phyloP scores from a whole-genome alignment of 2,797 vertebrate genomes.

The Arctocebus calabarensis region DNA sequence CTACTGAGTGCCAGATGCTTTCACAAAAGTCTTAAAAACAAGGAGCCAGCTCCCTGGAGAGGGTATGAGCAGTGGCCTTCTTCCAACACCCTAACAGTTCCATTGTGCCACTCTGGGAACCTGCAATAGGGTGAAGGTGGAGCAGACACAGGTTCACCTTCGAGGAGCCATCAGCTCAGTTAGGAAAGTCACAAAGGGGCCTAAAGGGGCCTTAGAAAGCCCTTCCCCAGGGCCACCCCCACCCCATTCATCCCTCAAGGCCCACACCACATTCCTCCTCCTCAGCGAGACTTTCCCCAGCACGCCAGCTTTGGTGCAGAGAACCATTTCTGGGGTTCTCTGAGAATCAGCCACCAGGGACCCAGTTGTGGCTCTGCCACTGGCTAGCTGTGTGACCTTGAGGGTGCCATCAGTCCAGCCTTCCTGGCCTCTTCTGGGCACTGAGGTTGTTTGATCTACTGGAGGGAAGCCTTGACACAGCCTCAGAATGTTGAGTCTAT shows the following conservation, averaged over 20 bases:
- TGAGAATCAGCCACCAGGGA: neutral
- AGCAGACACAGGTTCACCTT: neutral
- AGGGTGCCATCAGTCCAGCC: neutral
- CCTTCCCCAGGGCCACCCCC: neutral
- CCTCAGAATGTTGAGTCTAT: neutral
- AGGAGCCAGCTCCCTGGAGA: neutral
- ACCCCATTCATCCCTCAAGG: neutral
- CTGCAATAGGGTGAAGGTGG: neutral
- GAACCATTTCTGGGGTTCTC: neutral
- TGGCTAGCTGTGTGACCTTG: neutral
- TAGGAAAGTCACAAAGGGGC: neutral
- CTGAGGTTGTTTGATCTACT: neutral
- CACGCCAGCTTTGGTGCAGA: neutral
- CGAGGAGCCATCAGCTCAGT: neutral
- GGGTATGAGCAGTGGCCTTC: accelerated
- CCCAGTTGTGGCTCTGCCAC: neutral
- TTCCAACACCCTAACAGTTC: neutral
- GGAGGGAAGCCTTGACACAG: neutral
- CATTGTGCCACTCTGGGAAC: neutral
- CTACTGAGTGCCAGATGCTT: neutral
- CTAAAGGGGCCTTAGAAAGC: neutral
- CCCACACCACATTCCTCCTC: neutral
- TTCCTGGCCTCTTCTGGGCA: neutral
- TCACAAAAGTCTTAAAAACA: neutral
- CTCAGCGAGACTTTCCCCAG: neutral